Evolutionary conservation across 2,797 vertebrate species (phyloP).

Genomic region (Distichodus sexfasciatus): DNA sequence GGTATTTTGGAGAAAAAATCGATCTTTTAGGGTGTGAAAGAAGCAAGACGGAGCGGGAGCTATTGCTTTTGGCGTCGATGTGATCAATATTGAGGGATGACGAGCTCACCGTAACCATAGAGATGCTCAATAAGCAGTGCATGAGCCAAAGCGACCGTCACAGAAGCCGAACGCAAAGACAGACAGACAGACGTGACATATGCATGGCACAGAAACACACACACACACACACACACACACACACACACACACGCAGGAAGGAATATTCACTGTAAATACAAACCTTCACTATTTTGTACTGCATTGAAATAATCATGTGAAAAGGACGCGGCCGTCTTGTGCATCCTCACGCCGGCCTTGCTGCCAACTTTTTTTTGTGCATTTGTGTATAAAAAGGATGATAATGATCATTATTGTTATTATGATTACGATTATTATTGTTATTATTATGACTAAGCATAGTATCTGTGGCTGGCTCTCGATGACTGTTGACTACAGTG

Average conservation of each 20-base stretch:
- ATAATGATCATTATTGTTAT: conserved; percentile 66
- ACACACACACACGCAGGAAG: conserved; percentile 62
- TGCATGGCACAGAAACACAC: conserved; percentile 62
- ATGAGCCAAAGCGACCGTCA: conserved; percentile 66
- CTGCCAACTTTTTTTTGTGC: conserved; percentile 77
- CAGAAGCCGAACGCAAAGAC: conserved; percentile 61
- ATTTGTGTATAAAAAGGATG: conserved; percentile 76
- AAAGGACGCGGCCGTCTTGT: conserved; percentile 74
- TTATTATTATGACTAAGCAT: conserved; percentile 70
- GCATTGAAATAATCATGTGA: conserved; percentile 79
- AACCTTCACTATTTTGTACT: conserved; percentile 81
- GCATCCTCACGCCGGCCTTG: conserved; percentile 77
- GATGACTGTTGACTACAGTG: conserved; percentile 80
- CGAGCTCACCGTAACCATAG: conserved; percentile 32
- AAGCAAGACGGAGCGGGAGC: background rate
- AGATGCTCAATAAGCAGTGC: conserved; percentile 60
- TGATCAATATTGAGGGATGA: background rate
- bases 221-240: conserved; percentile 64
- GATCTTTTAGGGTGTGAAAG: background rate
- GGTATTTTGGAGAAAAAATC: background rate
- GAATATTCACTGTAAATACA: conserved; percentile 87
- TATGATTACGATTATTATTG: conserved; percentile 59
- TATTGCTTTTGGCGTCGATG: conserved; percentile 5
- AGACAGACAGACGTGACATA: conserved; percentile 62
- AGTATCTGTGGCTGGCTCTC: conserved; percentile 80